phyloP scores from a whole-genome alignment of 2,888 invertebrate genomes.

The Pomacea canaliculata region DNA sequence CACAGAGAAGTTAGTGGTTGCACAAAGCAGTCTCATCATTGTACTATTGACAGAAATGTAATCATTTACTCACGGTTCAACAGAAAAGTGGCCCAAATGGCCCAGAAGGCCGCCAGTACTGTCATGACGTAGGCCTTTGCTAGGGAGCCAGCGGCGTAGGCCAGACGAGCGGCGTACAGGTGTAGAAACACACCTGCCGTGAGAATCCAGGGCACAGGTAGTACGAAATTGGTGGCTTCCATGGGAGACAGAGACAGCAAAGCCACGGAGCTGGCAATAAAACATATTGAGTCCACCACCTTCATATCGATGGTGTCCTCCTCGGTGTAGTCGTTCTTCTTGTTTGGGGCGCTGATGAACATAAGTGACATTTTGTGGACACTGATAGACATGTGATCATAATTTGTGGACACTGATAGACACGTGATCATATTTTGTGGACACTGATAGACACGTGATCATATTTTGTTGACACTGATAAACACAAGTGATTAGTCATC shows the following conservation, averaged over 20 bases:
- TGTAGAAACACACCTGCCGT: conserved; percentile 44
- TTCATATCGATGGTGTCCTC: conserved; percentile 37
- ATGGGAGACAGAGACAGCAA: conserved; percentile 42
- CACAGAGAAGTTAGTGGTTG: too few species aligned
- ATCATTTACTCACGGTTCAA: conserved; percentile 27
- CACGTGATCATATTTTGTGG: too few species aligned
- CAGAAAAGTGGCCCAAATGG: conserved; percentile 40
- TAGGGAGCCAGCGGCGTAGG: conserved; percentile 44
- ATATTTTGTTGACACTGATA: too few species aligned
- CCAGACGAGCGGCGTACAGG: conserved; percentile 40
- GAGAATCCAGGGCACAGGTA: conserved; percentile 41
- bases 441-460: too few species aligned
- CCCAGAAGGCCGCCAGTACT: conserved; percentile 41
- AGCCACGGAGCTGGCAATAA: conserved; percentile 40
- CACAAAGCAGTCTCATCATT: too few species aligned
- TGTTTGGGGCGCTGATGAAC: background rate
- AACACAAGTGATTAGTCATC: too few species aligned
- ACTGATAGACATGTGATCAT: too few species aligned
- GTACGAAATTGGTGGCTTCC: conserved; percentile 35
- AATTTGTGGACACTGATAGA: too few species aligned
- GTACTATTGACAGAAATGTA: too few species aligned
- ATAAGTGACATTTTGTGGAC: too few species aligned
- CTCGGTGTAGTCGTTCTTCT: conserved; percentile 33
- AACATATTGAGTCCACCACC: conserved; percentile 40
- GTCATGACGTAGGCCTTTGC: conserved; percentile 40